Evolutionary conservation across 2,888 invertebrate genomes (phyloP), one percentile per base, ranked within the genome.

Genomic region (Rhorus exstirpatorius): DNA sequence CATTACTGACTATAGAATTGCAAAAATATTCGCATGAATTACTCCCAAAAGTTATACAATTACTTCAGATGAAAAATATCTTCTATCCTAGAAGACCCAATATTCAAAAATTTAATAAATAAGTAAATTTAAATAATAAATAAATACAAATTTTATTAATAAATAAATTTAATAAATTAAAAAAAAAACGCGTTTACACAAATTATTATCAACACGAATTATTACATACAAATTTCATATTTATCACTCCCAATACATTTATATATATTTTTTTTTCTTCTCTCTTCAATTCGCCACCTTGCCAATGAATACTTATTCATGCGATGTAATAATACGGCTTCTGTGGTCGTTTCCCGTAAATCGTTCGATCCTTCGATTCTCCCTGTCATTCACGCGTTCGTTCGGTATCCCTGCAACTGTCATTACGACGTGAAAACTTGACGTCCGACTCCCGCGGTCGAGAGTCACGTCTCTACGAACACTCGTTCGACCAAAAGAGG

Each of bases 391-490:
- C n/a, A n/a, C n/a, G n/a, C n/a, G n/a, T n/a, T n/a, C n/a, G n/a
- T n/a, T n/a, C n/a, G n/a, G n/a, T n/a, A n/a, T n/a, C n/a, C n/a
- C n/a, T n/a, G n/a, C n/a, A 44, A 44, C 44, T 8, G 14, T 26
- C 46, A 14, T 24, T 44, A 44, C 24, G 14, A 46, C 46, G 46
- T 44, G 17, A 14, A 44, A 65, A 65, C 46, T 46, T 14, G 63
- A 14, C n/a, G 76, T 76, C 58, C 51, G 77, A 77, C 77, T 68
- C 55, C 49, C 60, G 77, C 60, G 49, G n/a, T n/a, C 70, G 58
- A 70, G 51, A 41, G 70, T 77, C 70, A 53, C 31, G 63, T 60
- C 38, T 55, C 60, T 60, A 17, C 38, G 38, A 60, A 38, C 60
- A 19, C 8, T 19, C 17, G 26, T 4, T 38, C 38, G 38, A 60